A percentile compares a stretch with the other conserved stretches of the same genome.
phyloP scores from a whole-genome alignment of 2,888 invertebrate species.

The Heliconius ethilla region DNA sequence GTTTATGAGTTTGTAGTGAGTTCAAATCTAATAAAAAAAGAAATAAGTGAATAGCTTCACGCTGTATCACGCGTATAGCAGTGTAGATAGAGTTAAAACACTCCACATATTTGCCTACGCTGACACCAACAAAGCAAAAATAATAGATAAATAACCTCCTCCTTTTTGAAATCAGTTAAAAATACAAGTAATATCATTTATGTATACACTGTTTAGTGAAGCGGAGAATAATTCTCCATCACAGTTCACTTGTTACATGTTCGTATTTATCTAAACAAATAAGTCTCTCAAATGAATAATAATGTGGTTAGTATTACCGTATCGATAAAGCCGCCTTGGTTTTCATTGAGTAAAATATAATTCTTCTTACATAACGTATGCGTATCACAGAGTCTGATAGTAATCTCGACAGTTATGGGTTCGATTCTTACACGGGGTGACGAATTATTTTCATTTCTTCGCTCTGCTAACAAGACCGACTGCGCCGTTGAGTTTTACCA shows the following conservation, averaged over 20 bases:
- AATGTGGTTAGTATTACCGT: neutral
- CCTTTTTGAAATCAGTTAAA: neutral
- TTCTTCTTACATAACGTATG: neutral
- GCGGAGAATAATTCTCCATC: neutral
- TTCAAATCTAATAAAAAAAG: neutral
- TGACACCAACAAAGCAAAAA: no score
- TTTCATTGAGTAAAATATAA: neutral
- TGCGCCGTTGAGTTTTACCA: neutral
- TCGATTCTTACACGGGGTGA: neutral
- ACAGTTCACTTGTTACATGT: neutral
- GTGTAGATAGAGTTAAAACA: neutral
- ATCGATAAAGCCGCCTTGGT: constrained; percentile 4
- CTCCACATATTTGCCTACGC: neutral
- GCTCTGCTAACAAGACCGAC: neutral
- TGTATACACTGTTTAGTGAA: neutral
- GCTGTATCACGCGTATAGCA: neutral
- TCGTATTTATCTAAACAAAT: neutral
- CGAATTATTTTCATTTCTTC: neutral
- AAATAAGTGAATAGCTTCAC: neutral
- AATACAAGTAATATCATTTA: neutral
- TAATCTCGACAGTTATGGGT: neutral
- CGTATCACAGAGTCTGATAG: neutral
- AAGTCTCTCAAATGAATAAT: neutral
- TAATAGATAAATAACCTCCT: no score
- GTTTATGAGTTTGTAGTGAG: neutral